phyloP scores from a whole-genome alignment of 2,888 invertebrate genomes.

The Caradrina kadenii region DNA sequence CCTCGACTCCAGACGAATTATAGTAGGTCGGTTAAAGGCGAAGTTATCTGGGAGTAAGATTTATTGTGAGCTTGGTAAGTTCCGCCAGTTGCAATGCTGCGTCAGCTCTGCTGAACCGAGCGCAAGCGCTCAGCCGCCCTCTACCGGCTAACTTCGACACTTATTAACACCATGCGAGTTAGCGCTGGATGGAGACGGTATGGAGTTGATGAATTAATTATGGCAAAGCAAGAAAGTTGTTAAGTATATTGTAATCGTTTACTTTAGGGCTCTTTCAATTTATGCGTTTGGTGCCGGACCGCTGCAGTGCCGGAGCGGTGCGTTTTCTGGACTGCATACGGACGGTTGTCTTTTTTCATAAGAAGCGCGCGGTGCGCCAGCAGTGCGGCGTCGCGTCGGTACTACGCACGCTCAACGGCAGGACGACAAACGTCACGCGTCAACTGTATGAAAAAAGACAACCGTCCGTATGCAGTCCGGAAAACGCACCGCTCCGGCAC shows the following conservation, averaged over 20 bases:
- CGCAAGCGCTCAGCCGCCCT: constrained; percentile 52
- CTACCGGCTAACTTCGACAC: constrained; percentile 44
- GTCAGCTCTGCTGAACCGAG: constrained; percentile 12
- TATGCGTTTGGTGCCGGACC: no score
- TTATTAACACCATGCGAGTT: constrained; percentile 35
- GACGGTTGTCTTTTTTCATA: no score
- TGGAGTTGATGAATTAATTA: constrained; percentile 14
- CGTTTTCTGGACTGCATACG: no score
- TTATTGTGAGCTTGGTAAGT: constrained; percentile 46
- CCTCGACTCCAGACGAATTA: constrained; percentile 30
- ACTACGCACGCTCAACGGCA: no score
- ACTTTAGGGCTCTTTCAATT: no score
- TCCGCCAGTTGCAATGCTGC: constrained; percentile 12
- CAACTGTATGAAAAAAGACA: no score
- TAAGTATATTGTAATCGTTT: constrained; percentile 5
- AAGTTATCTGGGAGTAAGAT: constrained; percentile 56
- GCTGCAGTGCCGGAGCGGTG: no score
- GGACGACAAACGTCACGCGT: no score
- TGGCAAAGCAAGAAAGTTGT: background rate
- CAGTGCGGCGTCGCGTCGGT: no score
- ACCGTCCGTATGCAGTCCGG: no score
- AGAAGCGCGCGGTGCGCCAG: no score
- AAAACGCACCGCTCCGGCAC: no score
- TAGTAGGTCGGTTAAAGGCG: constrained; percentile 50
- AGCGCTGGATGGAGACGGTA: constrained; percentile 7